These are phyloP conservation scores for Poeciliopsis occidentalis DNA, from an alignment of 2,113 vertebrate species.

Conservation along the genomic window DNA sequence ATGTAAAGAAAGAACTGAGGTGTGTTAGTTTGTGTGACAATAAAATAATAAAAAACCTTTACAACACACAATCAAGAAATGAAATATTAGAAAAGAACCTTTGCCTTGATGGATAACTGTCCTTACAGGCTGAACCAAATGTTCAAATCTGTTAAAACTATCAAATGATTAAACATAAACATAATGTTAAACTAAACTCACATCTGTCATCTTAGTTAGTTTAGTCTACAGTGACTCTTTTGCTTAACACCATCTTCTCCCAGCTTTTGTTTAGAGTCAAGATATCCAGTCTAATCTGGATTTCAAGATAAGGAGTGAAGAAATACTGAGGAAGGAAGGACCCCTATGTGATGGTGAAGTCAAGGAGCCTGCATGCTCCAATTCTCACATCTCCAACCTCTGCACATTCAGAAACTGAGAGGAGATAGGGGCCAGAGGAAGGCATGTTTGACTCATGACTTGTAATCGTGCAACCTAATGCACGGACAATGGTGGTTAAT, in stretches of 20 bases:
- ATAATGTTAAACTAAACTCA: not conserved
- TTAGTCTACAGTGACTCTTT: slow-evolving; percentile 23
- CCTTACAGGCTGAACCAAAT: not conserved
- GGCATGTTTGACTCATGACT: slow-evolving; percentile 59
- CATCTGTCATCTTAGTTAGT: slow-evolving; percentile 15
- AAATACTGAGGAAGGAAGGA: slow-evolving; percentile 63
- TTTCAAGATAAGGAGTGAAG: slow-evolving; percentile 62
- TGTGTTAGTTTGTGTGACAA: too few relatives aligned
- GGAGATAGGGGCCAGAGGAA: slow-evolving; percentile 65
- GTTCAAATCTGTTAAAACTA: not conserved
- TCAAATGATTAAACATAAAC: not conserved
- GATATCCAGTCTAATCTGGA: slow-evolving; percentile 37
- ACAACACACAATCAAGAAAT: not conserved
- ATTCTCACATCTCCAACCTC: slow-evolving; percentile 39
- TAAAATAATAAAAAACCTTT: not conserved
- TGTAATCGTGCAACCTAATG: slow-evolving; percentile 44
- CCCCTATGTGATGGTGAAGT: slow-evolving; percentile 53
- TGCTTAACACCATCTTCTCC: slow-evolving; percentile 9
- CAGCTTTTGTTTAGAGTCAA: slow-evolving; percentile 32
- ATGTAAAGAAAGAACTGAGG: too few relatives aligned
- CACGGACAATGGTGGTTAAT: slow-evolving; percentile 62
- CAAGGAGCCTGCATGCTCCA: slow-evolving; percentile 55
- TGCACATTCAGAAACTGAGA: slow-evolving; percentile 10
- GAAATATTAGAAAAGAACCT: not conserved
- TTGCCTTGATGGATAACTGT: not conserved